These are phyloP conservation scores for Ctena decussata DNA, from an alignment of 2,888 invertebrate species.

Conservation along the genomic window DNA sequence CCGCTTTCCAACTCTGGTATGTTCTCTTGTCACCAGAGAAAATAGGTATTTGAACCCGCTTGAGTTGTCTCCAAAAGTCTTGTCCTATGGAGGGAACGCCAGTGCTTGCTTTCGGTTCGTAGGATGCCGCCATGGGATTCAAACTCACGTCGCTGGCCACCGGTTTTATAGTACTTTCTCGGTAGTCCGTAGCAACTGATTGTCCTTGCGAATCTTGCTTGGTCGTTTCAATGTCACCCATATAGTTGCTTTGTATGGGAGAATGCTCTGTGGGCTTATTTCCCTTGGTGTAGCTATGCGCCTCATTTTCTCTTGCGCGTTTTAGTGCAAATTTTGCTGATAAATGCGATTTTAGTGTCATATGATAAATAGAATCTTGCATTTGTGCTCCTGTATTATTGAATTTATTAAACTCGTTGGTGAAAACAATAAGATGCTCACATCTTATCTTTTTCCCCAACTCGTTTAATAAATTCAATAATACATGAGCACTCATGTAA, in stretches of 20 bases:
- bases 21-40: conserved; percentile 11
- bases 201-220: neutral
- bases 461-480: no score
- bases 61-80: conserved; percentile 21
- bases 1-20: conserved; percentile 14
- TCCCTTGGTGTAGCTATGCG: neutral
- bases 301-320: neutral
- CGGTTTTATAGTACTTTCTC: neutral
- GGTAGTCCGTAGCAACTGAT: neutral
- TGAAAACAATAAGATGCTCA: no score
- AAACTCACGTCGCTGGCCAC: neutral
- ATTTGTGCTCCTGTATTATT: no score
- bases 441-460: no score
- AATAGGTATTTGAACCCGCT: conserved; percentile 25
- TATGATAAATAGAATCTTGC: no score
- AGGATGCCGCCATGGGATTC: neutral
- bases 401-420: no score
- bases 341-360: no score
- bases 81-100: conserved; percentile 2
- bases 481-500: no score
- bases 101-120: neutral
- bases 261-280: neutral
- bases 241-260: neutral
- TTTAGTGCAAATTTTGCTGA: no score
- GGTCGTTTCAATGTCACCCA: neutral